Conservation (phyloP, 2,113 vertebrate species). For the Ptyas mucosa region DNA sequence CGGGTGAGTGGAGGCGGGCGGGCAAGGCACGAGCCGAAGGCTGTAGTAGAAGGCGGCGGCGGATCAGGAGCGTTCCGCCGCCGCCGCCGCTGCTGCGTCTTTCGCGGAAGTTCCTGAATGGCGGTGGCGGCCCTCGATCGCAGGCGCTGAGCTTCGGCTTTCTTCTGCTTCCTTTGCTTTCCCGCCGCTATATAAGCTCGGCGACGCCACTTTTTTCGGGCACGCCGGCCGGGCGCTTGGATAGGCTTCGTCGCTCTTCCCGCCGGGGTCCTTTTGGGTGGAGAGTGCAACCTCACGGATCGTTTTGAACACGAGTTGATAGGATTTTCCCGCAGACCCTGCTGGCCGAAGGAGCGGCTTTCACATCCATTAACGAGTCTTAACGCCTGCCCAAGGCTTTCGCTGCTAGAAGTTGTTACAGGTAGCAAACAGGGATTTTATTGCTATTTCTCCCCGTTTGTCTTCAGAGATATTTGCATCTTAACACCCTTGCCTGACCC, state of each 20-base stretch:
- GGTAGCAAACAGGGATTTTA: neutral
- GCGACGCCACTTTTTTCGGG: neutral
- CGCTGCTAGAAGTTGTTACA: neutral
- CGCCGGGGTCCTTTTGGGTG: neutral
- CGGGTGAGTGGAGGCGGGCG: neutral
- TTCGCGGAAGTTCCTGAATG: too few species aligned
- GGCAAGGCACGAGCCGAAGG: neutral
- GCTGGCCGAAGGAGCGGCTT: neutral
- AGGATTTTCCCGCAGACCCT: neutral
- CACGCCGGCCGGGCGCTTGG: neutral
- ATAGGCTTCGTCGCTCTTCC: neutral
- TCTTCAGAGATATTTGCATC: neutral
- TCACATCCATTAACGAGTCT: neutral
- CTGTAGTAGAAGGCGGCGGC: neutral
- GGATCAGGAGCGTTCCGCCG: accelerated
- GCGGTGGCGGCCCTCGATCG: neutral
- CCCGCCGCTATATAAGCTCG: neutral
- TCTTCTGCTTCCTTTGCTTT: neutral
- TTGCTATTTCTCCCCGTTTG: neutral
- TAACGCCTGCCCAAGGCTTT: neutral
- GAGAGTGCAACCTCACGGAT: neutral
- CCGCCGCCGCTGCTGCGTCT: neutral
- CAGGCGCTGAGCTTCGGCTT: neutral
- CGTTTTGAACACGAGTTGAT: neutral
- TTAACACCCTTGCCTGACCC: neutral